Percentiles rank a stretch among this genome's conserved stretches.
phyloP scores from a whole-genome alignment of 2,888 invertebrate species.

The Theretra japonica region DNA sequence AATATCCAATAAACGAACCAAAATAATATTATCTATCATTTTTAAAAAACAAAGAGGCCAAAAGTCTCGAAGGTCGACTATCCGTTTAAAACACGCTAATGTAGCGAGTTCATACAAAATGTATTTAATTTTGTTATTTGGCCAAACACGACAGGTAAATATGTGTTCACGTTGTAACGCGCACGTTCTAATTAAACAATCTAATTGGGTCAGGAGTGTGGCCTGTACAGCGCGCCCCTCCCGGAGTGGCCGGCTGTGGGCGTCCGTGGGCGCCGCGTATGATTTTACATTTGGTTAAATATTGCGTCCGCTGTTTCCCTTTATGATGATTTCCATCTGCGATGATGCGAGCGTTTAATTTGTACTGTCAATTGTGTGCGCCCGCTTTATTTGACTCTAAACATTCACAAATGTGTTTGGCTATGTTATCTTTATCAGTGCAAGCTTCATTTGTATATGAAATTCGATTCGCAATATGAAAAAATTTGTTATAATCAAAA shows the following conservation, averaged over 20 bases:
- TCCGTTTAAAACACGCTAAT: conserved; percentile 24
- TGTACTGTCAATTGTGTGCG: conserved; percentile 2
- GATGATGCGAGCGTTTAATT: conserved; percentile 20
- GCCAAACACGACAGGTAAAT: conserved; percentile 37
- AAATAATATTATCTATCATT: no score
- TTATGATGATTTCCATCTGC: conserved; percentile 19
- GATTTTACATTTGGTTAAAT: conserved; percentile 22
- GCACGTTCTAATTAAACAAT: conserved; percentile 53
- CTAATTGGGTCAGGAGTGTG: conserved; percentile 52
- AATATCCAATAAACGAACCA: no score
- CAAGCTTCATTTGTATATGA: not conserved
- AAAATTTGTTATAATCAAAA: not conserved
- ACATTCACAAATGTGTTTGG: not conserved
- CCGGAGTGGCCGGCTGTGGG: conserved; percentile 18
- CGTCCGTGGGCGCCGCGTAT: conserved; percentile 6
- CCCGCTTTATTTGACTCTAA: conserved; percentile 11
- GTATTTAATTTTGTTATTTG: conserved; percentile 31
- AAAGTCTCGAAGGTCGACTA: not conserved
- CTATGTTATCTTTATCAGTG: not conserved
- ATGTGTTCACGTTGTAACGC: conserved; percentile 38
- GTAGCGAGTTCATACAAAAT: conserved; percentile 20
- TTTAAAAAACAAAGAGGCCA: not conserved
- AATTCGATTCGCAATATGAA: not conserved
- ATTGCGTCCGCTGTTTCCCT: conserved; percentile 21
- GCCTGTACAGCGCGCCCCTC: conserved; percentile 28